Evolutionary conservation across 1,140 invertebrate species (phyloP).

Genomic region (Batillaria attramentaria): DNA sequence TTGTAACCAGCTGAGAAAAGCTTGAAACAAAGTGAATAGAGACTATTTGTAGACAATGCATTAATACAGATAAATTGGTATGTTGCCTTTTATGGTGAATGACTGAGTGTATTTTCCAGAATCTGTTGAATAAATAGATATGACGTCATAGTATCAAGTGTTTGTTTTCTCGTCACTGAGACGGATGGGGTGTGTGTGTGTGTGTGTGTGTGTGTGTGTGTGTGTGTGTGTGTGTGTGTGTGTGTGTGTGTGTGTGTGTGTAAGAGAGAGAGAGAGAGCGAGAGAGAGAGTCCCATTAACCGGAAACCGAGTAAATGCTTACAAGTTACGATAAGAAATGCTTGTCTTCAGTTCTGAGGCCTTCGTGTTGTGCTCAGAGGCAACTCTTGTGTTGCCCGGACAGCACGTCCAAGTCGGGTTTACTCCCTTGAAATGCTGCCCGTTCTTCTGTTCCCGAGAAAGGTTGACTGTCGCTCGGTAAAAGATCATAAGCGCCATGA

Average conservation of each 20-base stretch:
- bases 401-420: no score
- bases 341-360: not conserved
- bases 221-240: conserved; percentile 10
- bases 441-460: not conserved
- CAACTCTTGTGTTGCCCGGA: no score
- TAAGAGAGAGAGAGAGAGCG: not conserved
- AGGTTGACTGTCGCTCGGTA: not conserved
- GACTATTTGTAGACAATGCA: not conserved
- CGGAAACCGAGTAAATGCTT: not conserved
- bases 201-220: not conserved
- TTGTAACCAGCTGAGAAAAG: no score
- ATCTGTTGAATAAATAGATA: not conserved
- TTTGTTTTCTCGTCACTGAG: not conserved
- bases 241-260: conserved; percentile 7
- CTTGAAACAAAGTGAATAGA: not conserved
- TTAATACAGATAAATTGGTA: no score
- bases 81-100: not conserved
- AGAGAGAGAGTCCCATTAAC: not conserved
- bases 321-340: not conserved
- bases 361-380: no score
- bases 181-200: not conserved
- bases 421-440: no score
- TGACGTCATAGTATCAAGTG: not conserved
- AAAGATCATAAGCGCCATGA: not conserved
- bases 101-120: not conserved